phyloP scores from a whole-genome alignment of 1,140 invertebrate genomes.

The Odontomachus brunneus region DNA sequence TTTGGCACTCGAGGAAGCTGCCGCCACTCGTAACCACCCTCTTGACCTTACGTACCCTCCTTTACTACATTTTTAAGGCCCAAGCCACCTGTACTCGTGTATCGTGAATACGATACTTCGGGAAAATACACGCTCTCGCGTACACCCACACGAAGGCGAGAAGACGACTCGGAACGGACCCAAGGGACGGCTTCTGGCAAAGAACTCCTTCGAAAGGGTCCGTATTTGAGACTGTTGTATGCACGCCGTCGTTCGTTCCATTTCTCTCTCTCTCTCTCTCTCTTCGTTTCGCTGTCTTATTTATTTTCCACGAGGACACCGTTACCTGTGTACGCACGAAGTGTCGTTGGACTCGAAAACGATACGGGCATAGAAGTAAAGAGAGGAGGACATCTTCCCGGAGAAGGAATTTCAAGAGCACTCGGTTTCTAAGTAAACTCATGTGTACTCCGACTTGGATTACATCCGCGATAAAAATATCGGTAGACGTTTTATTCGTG shows the following conservation, averaged over 20 bases:
- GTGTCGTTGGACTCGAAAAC: slow-evolving; percentile 28
- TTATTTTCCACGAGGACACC: slow-evolving; percentile 31
- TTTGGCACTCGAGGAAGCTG: slow-evolving; percentile 66
- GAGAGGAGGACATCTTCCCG: neutral
- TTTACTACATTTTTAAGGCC: slow-evolving; percentile 63
- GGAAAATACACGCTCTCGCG: slow-evolving; percentile 27
- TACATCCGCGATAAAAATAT: neutral
- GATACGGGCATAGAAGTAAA: neutral
- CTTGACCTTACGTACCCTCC: slow-evolving; percentile 72
- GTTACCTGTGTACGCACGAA: slow-evolving; percentile 10
- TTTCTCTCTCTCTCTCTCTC: too few species aligned
- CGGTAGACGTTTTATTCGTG: neutral
- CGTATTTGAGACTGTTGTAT: slow-evolving; percentile 45
- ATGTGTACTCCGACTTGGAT: neutral
- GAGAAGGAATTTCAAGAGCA: slow-evolving; percentile 28
- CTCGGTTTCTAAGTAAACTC: slow-evolving; percentile 1
- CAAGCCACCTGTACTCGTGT: slow-evolving; percentile 55
- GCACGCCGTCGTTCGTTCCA: slow-evolving; percentile 11
- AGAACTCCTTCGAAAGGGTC: slow-evolving; percentile 45
- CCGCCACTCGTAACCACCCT: slow-evolving; percentile 67
- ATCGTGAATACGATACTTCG: slow-evolving; percentile 38
- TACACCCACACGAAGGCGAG: neutral
- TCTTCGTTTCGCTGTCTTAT: slow-evolving; percentile 25
- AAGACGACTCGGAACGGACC: slow-evolving; percentile 5
- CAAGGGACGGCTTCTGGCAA: slow-evolving; percentile 19